phyloP scores from a whole-genome alignment of 2,888 invertebrate species.

The Bellardia bayeri region DNA sequence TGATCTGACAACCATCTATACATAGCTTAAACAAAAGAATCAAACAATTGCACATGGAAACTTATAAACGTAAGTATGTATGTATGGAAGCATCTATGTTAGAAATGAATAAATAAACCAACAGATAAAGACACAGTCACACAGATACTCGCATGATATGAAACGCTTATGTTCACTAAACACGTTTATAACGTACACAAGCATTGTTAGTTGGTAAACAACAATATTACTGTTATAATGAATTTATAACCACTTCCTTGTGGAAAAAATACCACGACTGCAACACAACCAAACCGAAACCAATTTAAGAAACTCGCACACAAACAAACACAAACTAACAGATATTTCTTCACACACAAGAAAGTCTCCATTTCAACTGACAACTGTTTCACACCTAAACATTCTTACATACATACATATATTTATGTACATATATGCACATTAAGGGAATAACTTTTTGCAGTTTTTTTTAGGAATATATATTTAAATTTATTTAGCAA shows the following conservation, averaged over 20 bases:
- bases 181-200: slow-evolving; percentile 41
- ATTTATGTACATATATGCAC: no score
- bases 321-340: background rate
- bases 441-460: no score
- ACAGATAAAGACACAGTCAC: background rate
- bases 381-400: background rate
- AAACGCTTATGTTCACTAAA: background rate
- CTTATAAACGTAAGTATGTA: background rate
- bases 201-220: slow-evolving; percentile 50
- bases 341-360: background rate
- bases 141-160: background rate
- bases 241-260: slow-evolving; percentile 62
- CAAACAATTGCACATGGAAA: background rate
- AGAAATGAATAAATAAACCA: background rate
- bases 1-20: no score
- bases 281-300: slow-evolving; percentile 31
- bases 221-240: slow-evolving; percentile 62
- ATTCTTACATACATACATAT: no score
- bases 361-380: background rate
- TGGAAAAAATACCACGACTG: slow-evolving; percentile 46
- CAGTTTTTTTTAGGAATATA: no score
- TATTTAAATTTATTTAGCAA: no score
- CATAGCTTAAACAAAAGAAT: background rate
- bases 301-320: slow-evolving; percentile 2
- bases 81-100: background rate